Evolutionary conservation across 2,113 vertebrate species (phyloP), one percentile per base, ranked within the genome.

Genomic region (Antechinus flavipes): DNA sequence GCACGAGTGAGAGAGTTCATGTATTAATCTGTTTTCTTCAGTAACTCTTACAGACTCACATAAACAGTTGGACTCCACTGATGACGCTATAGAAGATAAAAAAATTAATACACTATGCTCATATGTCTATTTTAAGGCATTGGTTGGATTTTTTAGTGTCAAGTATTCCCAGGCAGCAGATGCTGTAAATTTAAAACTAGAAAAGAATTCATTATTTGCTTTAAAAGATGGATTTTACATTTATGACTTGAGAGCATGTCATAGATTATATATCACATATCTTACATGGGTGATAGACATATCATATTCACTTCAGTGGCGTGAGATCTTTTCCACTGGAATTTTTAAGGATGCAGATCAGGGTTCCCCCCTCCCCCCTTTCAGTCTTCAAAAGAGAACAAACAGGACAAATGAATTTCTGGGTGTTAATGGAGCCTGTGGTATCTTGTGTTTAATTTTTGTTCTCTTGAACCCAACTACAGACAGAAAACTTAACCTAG

Each of bases 101-200:
- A 61, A 92, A 91, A 93, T 84, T 84, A 84, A 84, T 84, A 84
- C 6, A 1, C 95, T 94, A 68, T 35, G 92, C 54, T 58, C 14
- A 12, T 19, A 95, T 68, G 91, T 42, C 11, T 52, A 96, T 96
- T 94, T 97, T 90, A 91, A 93, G 92, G 54, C 53, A 92, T 95
- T 95, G 90, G 90, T 54, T 97, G 97, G 97, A 97, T 98, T 96
- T 98, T 97, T 95, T 93, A 96, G 96, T 95, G 96, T 16, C 30
- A 89, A 95, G 91, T 91, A 95, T 92, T 97, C 90, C 90, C 95
- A 96, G 97, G 97, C 95, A 98, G 96, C 96, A 97, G 96, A 96
- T 95, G 96, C 96, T 96, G 93, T 96, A 97, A 97, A 97, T 58
- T 95, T 90, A 93, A 98, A 97, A 97, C 98, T 96, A 98, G 96